Evolutionary conservation across 2,888 invertebrate genomes (phyloP).

Genomic region (Deilephila porcellus): DNA sequence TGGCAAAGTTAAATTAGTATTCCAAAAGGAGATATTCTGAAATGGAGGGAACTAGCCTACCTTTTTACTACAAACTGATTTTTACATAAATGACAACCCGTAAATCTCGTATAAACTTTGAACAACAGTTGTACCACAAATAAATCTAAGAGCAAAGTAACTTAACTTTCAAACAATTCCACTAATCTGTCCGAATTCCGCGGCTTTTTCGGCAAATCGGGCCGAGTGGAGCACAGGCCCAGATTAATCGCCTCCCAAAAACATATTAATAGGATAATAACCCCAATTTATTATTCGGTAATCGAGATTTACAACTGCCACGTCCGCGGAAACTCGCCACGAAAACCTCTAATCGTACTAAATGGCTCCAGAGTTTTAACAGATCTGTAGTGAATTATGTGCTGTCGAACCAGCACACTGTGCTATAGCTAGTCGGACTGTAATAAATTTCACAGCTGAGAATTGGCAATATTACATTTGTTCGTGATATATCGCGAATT

Average conservation of each 20-base stretch:
- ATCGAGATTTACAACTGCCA: constrained; percentile 52
- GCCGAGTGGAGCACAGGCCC: not conserved
- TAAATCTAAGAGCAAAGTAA: not conserved
- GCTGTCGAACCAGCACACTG: not conserved
- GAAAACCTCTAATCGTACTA: constrained; percentile 50
- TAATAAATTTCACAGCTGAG: constrained; percentile 2
- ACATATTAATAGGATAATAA: constrained; percentile 32
- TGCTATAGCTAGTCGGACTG: not conserved
- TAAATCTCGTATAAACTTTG: not conserved
- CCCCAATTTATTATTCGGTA: constrained; percentile 23
- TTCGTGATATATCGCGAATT: not conserved
- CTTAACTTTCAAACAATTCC: constrained; percentile 8
- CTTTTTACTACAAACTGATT: not conserved
- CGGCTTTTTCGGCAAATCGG: not conserved
- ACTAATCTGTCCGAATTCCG: constrained; percentile 4
- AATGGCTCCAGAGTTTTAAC: constrained; percentile 43
- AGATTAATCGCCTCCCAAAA: constrained; percentile 12
- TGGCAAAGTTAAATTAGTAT: not conserved
- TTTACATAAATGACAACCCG: no score
- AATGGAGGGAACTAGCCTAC: no score
- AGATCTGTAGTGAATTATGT: constrained; percentile 25
- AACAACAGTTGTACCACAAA: not conserved
- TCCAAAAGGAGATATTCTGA: not conserved
- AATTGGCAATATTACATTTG: not conserved
- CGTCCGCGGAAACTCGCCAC: constrained; percentile 43